These are phyloP conservation scores for Bugula neritina DNA, from an alignment of 2,888 invertebrate genomes.

Conservation along the genomic window DNA sequence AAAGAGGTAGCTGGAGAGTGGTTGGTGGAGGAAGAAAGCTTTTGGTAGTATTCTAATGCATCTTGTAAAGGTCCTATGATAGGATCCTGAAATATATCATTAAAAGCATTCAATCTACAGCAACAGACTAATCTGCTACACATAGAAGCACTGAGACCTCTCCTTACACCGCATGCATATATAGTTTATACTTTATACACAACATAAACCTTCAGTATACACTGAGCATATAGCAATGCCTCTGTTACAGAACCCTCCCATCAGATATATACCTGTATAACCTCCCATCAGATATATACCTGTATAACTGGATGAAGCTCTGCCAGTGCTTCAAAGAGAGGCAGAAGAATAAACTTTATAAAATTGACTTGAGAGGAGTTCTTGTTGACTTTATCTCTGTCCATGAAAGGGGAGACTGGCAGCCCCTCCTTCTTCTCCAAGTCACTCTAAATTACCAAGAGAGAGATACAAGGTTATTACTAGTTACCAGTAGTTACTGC, in stretches of 20 bases:
- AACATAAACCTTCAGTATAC: too few relatives aligned
- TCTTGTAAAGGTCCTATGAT: constrained; percentile 45
- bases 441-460: constrained; percentile 61
- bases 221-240: too few relatives aligned
- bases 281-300: constrained; percentile 51
- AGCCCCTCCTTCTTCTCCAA: constrained; percentile 74
- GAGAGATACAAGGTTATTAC: neutral
- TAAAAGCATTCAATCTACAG: too few relatives aligned
- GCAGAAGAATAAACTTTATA: constrained; percentile 73
- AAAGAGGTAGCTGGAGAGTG: neutral
- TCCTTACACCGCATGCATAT: too few relatives aligned
- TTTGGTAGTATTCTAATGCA: constrained; percentile 45
- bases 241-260: too few relatives aligned
- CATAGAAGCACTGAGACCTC: too few relatives aligned
- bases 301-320: constrained; percentile 68
- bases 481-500: neutral
- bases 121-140: too few relatives aligned
- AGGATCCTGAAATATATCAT: constrained; percentile 40
- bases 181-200: too few relatives aligned
- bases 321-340: constrained; percentile 72
- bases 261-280: neutral
- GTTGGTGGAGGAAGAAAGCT: neutral
- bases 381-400: constrained; percentile 75
- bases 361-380: constrained; percentile 77
- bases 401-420: constrained; percentile 80